Conservation (phyloP, 2,797 vertebrate genomes). For the Sphenopsis melanotis region DNA sequence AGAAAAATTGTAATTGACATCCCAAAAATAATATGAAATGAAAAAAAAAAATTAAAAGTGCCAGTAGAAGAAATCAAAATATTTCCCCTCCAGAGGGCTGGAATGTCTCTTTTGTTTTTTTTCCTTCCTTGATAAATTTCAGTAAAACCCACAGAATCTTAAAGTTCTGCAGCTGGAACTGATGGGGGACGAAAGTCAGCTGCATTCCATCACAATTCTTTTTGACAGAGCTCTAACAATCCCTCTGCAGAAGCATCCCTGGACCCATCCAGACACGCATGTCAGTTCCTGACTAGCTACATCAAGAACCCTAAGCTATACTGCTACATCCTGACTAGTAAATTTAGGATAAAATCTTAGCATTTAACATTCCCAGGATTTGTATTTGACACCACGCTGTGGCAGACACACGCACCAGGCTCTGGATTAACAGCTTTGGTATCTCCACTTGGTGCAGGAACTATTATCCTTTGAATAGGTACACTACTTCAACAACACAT, state of each 20-base stretch:
- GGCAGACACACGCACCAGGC: background rate
- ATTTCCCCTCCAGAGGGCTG: background rate
- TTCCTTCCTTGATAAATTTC: background rate
- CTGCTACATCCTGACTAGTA: background rate
- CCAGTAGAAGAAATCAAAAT: background rate
- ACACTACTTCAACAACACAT: background rate
- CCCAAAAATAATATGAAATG: background rate
- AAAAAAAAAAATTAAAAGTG: background rate
- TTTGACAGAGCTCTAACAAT: background rate
- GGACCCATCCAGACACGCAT: background rate
- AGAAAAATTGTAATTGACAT: background rate
- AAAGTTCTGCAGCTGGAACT: background rate
- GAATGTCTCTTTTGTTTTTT: background rate
- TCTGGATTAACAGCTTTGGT: background rate
- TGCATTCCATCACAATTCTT: background rate
- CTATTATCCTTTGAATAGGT: background rate
- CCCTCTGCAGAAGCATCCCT: background rate
- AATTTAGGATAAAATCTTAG: background rate
- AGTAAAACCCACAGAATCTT: background rate
- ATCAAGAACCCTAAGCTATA: background rate
- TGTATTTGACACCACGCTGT: background rate
- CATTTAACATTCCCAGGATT: background rate
- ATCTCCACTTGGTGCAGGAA: background rate
- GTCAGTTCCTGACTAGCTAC: background rate
- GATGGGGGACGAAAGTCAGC: rapidly evolving